These are phyloP conservation scores for Orchesellides sinensis DNA, from an alignment of 2,888 invertebrate genomes.

Conservation along the genomic window DNA sequence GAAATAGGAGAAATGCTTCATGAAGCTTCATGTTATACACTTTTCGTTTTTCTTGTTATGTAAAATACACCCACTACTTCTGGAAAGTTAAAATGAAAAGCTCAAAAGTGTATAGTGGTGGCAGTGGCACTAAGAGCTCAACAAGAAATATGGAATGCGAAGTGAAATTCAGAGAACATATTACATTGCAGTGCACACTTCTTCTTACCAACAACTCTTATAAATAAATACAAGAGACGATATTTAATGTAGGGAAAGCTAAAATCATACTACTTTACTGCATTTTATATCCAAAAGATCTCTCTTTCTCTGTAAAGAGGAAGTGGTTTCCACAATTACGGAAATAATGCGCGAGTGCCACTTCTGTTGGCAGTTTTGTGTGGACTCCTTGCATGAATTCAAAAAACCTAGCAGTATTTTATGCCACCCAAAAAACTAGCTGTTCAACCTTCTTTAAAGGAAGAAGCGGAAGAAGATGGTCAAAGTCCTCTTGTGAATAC, in stretches of 20 bases:
- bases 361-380: neutral
- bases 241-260: neutral
- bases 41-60: neutral
- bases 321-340: conserved; percentile 28
- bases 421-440: neutral
- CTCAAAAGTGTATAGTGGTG: neutral
- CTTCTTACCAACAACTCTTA: conserved; percentile 4
- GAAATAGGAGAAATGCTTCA: neutral
- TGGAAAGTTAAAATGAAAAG: neutral
- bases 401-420: conserved; percentile 2
- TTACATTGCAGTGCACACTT: neutral
- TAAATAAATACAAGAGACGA: conserved; percentile 12
- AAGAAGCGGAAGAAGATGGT: conserved; percentile 4
- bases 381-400: neutral
- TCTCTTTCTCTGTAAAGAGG: too few relatives aligned
- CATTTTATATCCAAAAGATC: too few relatives aligned
- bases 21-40: neutral
- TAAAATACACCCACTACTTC: too few relatives aligned
- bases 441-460: neutral
- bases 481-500: conserved; percentile 28
- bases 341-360: conserved; percentile 9
- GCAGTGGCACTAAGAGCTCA: neutral
- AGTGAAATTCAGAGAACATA: conserved; percentile 3
- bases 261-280: too few relatives aligned
- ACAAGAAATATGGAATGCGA: conserved; percentile 8